Percentiles rank a stretch among this genome's conserved stretches.
phyloP scores from a whole-genome alignment of 2,888 invertebrate species.

The Papilio demoleus region DNA sequence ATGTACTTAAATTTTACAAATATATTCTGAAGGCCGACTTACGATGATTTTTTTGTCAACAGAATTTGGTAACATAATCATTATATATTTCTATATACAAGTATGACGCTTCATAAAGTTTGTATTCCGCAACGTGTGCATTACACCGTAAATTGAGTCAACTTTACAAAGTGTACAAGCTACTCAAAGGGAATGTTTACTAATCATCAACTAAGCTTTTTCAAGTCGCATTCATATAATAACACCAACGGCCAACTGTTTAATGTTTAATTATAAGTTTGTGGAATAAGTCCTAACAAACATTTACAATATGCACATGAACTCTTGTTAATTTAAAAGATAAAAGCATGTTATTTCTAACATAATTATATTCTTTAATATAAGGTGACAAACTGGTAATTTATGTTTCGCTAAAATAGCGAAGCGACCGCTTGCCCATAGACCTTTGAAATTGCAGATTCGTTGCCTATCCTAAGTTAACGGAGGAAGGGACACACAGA shows the following conservation, averaged over 20 bases:
- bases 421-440: no score
- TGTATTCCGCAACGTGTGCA: conserved; percentile 3
- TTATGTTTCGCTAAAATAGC: no score
- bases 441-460: no score
- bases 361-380: no score
- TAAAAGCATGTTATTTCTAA: no score
- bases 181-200: conserved; percentile 19
- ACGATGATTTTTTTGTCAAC: no score
- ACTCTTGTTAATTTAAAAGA: not conserved
- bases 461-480: no score
- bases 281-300: not conserved
- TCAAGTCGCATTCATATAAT: conserved; percentile 11
- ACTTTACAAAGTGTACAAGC: conserved; percentile 5
- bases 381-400: no score
- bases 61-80: not conserved
- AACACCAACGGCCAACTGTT: conserved; percentile 7
- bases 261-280: conserved; percentile 8
- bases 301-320: not conserved
- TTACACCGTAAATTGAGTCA: not conserved
- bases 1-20: no score
- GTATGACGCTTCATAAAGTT: conserved; percentile 1
- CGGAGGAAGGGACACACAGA: no score
- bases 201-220: conserved; percentile 18
- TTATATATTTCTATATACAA: not conserved
- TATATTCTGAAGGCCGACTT: no score